Base-by-base conservation (phyloP, 37 sponge, comb jelly and placozoan genomes). In the Spongilla lacustris region DNA sequence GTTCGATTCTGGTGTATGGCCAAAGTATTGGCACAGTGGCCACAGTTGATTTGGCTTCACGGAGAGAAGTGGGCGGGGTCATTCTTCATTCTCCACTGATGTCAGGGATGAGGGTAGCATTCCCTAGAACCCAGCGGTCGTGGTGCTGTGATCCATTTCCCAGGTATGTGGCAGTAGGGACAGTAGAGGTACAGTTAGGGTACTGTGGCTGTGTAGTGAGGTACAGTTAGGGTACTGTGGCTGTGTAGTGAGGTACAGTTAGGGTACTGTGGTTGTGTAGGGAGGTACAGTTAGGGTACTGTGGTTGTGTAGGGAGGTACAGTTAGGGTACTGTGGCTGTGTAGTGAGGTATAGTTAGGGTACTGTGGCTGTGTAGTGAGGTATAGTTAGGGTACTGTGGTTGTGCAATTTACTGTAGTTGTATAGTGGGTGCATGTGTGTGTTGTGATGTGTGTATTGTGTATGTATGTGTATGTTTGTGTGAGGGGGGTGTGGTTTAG, bases 101-200 rank as follows among this genome's bases (percentile, higher is more conserved):
- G 86, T 93, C 94, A 29, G 99, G 99, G 23, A 95, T 98, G 94
- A 84, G 99, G 38, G 99, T 98, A 32, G 99, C 99, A 10, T 98
- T 95, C 74, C 99, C 99, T 31, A 88, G 83, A 74, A 95, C 96
- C 13, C 75, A 83, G 37, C 75, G 94, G n/a, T 93, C 97, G 13
- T 97, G 95, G 95, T 98, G 95, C 67, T 98, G 91, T 71, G 99
- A 98, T 68, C 96, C 97, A 0, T 98, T 98, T 86, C 95, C 92
- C 67, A 98, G 92, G 98, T 98, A 58, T 1, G 21, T n/a, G n/a
- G n/a, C n/a, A n/a, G n/a, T n/a, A 17, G 1, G 21, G 21, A 1
- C 32, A 94, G 92, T 80, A 8, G 6, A 31, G 68, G 41, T 75
- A 12, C 30, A 75, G 26, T 46, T 4, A 41, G 29, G 3, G 25